These are phyloP conservation scores for Valencia hispanica DNA, from an alignment of 2,797 vertebrate species.

Conservation along the genomic window DNA sequence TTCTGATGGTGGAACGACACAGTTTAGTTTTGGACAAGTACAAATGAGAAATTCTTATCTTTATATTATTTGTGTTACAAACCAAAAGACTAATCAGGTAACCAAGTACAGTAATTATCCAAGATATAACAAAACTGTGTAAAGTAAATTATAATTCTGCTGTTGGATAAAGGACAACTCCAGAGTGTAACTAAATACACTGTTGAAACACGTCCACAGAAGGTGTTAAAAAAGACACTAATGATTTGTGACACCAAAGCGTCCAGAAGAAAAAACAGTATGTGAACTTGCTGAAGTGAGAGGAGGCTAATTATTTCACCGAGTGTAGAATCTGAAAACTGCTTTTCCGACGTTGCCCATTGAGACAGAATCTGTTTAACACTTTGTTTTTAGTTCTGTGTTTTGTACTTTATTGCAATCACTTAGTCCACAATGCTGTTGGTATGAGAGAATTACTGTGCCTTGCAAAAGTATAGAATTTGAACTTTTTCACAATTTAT, in stretches of 20 bases:
- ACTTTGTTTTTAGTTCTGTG: too few species aligned
- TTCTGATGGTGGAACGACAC: background rate
- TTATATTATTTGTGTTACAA: background rate
- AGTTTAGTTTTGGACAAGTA: background rate
- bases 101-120: background rate
- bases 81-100: background rate
- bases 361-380: background rate
- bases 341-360: background rate
- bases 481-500: too few species aligned
- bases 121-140: background rate
- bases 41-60: background rate
- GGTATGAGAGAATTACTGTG: background rate
- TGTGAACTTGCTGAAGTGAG: slow-evolving; percentile 8
- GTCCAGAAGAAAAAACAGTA: background rate
- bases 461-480: background rate
- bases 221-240: background rate
- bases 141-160: background rate
- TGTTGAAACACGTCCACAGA: background rate
- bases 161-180: background rate
- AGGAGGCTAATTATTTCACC: background rate
- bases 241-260: slow-evolving; percentile 3
- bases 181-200: background rate
- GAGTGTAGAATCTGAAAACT: background rate
- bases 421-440: background rate
- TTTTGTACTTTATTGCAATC: background rate